Base-by-base conservation (phyloP, 2,797 vertebrate species). In the Loris lydekkerianus region DNA sequence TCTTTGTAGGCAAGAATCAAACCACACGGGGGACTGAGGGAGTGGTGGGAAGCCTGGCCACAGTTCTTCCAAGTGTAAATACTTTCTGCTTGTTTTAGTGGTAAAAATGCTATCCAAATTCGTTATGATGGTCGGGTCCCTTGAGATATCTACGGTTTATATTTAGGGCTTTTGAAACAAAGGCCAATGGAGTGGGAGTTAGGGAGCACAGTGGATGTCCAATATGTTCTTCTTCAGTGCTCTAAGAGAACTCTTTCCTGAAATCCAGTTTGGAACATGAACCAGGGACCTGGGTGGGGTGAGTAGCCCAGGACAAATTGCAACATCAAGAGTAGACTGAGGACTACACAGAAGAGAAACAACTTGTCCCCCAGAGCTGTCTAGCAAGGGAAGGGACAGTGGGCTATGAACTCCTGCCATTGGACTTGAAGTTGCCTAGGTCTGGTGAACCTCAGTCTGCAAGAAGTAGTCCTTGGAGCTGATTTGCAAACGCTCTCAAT, bases 1-100 rank as follows among this genome's bases (percentile, higher is more conserved):
- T 94, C 67, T 93, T 72, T 77, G 80, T 37, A 87, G 87, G 60
- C 5, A 40, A 94, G 72, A 94, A 67, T 40, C 75, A 83, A 96
- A 96, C 49, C 5, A 40, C 4, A 0, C 0, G 13, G 10, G 10
- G 10, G 10, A 60, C 9, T 17, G 25, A 72, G 53, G 10, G 31
- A 6, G 1, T 31, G 29, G 3, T 34, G 40, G 53, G 15, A 40
- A 67, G 46, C 5, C 5, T 10, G 76, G 53, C 13, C 2, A 31
- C 25, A 27, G 72, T 34, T 72, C 56, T 92, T 53, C 87, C 20
- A 73, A 60, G 14, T 21, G 18, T 82, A 37, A 53, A 78, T 49
- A 37, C 53, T 46, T 89, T 37, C 53, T 6, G 37, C 25, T 91
- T 70, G 56, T 49, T 92, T 63, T 43, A 80, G 75, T 81, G 31